These are phyloP conservation scores for Trachymyrmex septentrionalis DNA, from an alignment of 1,140 invertebrate species.

Conservation along the genomic window DNA sequence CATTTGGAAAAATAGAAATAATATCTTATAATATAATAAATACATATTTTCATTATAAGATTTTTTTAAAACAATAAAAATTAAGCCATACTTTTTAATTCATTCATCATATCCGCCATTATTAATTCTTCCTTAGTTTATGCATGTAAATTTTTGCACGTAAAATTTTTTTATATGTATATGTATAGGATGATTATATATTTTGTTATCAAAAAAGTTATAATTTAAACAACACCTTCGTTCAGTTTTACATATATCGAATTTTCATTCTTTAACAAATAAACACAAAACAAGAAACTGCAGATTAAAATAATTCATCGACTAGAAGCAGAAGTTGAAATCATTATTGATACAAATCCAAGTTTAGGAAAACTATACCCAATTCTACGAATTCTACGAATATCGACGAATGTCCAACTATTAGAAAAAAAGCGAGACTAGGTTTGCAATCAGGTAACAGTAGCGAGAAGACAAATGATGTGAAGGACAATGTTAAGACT, in stretches of 20 bases:
- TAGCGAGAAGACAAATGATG: background rate
- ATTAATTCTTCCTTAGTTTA: background rate
- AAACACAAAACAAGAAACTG: constrained; percentile 1
- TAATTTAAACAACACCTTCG: background rate
- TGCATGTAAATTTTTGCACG: background rate
- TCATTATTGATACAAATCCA: background rate
- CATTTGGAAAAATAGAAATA: constrained; percentile 12
- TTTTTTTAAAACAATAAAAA: background rate
- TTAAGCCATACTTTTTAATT: background rate
- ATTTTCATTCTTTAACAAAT: background rate
- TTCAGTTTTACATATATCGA: background rate
- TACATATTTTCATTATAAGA: background rate
- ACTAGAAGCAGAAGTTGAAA: constrained; percentile 9
- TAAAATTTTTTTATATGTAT: background rate
- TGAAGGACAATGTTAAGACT: background rate
- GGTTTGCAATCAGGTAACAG: background rate
- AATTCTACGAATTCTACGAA: no score
- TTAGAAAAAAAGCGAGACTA: constrained; percentile 9
- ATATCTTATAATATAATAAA: background rate
- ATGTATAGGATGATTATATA: background rate
- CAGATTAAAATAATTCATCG: constrained; percentile 2
- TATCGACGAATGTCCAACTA: background rate
- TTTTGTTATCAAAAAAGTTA: background rate
- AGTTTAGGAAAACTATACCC: background rate
- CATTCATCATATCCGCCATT: no score